phyloP scores from a whole-genome alignment of 2,888 invertebrate species.

The Macropis europaea region DNA sequence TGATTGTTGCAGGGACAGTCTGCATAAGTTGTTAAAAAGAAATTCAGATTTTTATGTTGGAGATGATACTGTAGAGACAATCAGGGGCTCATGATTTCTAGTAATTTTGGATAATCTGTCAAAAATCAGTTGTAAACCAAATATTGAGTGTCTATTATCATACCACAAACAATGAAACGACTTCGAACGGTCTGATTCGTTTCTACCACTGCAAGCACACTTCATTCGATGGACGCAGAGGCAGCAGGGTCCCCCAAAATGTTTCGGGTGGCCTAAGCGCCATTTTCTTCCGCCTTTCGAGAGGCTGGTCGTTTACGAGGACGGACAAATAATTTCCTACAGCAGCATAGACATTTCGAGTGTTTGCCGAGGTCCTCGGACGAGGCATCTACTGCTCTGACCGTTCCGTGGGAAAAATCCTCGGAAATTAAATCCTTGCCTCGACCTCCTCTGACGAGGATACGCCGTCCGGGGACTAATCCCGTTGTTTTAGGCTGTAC shows the following conservation, averaged over 20 bases:
- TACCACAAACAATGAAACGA: too few species aligned
- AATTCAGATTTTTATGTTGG: too few species aligned
- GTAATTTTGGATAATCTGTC: too few species aligned
- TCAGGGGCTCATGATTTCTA: too few species aligned
- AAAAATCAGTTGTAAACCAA: too few species aligned
- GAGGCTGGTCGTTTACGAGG: constrained; percentile 39
- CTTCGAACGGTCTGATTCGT: too few species aligned
- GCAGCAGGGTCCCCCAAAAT: background rate
- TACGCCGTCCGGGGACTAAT: constrained; percentile 58
- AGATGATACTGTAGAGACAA: too few species aligned
- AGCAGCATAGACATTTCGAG: constrained; percentile 71
- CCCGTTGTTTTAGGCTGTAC: constrained; percentile 63
- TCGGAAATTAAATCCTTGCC: constrained; percentile 71
- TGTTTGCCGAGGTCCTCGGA: constrained; percentile 70
- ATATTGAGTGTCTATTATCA: too few species aligned
- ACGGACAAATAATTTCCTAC: constrained; percentile 73
- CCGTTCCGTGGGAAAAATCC: constrained; percentile 65
- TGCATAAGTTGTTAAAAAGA: too few species aligned
- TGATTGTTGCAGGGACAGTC: too few species aligned
- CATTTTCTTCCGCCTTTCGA: background rate
- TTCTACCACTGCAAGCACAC: too few species aligned
- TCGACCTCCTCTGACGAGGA: constrained; percentile 19
- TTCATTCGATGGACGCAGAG: too few species aligned
- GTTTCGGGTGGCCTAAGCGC: background rate
- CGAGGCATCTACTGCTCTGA: constrained; percentile 36